phyloP scores from a whole-genome alignment of 35 echinoderm and acorn worm genomes.

The Patiria miniata region DNA sequence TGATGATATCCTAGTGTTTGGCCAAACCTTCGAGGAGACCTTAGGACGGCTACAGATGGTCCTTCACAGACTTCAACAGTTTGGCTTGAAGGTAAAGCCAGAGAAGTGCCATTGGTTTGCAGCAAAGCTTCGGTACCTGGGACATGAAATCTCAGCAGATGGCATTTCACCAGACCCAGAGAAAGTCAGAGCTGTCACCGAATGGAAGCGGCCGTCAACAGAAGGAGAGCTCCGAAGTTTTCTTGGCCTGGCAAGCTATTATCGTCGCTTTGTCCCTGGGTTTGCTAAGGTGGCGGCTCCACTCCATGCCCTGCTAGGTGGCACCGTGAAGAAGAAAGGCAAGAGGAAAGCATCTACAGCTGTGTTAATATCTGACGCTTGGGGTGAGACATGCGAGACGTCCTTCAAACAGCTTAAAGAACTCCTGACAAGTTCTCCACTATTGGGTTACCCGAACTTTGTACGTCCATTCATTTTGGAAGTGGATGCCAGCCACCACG shows the following conservation, averaged over 20 bases:
- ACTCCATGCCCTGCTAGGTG: conserved; percentile 41
- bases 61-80: no score
- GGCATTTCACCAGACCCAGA: conserved; percentile 68
- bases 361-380: not conserved
- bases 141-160: conserved; percentile 22
- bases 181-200: conserved; percentile 14
- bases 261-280: no score
- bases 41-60: no score
- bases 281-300: no score
- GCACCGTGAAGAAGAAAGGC: conserved; percentile 6
- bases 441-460: conserved; percentile 73
- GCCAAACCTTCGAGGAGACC: no score
- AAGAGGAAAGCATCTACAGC: not conserved
- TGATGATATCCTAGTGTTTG: no score
- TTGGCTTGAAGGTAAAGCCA: conserved; percentile 67
- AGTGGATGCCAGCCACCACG: no score
- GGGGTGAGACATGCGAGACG: conserved; percentile 38
- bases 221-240: conserved; percentile 50
- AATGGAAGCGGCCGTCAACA: conserved; percentile 44
- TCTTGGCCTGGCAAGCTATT: conserved; percentile 61
- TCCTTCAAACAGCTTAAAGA: conserved; percentile 53
- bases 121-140: conserved; percentile 49
- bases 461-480: conserved; percentile 68
- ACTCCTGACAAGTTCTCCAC: conserved; percentile 36
- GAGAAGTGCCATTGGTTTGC: conserved; percentile 66